Evolutionary conservation across 2,888 invertebrate species (phyloP).

Genomic region (Drosophila atripex): DNA sequence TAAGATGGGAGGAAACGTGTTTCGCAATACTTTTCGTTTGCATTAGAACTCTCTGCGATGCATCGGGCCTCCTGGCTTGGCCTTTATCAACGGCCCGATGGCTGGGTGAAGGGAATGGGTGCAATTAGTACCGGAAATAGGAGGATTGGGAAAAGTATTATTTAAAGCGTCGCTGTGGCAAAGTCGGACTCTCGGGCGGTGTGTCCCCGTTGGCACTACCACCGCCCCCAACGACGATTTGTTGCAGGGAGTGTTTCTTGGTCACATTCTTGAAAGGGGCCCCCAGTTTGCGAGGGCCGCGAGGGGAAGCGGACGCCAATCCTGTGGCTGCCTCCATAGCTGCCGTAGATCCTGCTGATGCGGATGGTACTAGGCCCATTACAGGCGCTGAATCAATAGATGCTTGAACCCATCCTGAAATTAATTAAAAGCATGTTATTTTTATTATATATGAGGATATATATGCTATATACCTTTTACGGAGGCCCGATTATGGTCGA

Average conservation of each 20-base stretch:
- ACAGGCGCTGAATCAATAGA: conserved; percentile 79
- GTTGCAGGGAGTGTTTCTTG: conserved; percentile 78
- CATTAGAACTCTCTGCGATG: conserved; percentile 58
- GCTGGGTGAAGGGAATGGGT: conserved; percentile 65
- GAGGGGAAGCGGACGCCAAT: conserved; percentile 78
- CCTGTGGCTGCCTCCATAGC: conserved; percentile 77
- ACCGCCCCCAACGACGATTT: conserved; percentile 65
- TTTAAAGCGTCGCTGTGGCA: conserved; percentile 83
- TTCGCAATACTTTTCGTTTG: conserved; percentile 71
- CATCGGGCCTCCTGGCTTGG: conserved; percentile 24
- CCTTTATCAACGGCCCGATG: conserved; percentile 8
- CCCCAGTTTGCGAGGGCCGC: conserved; percentile 80
- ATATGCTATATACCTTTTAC: conserved; percentile 75
- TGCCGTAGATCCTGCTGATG: conserved; percentile 79
- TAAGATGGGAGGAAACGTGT: conserved; percentile 64
- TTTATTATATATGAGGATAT: neutral
- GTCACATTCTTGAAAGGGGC: conserved; percentile 81
- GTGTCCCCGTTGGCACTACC: conserved; percentile 51
- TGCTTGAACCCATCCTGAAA: conserved; percentile 82
- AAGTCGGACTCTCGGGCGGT: conserved; percentile 82
- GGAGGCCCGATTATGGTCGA: conserved; percentile 85
- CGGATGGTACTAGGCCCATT: conserved; percentile 74
- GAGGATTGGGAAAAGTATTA: conserved; percentile 55
- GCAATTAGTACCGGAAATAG: conserved; percentile 43
- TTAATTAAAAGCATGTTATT: neutral